Base-by-base conservation (phyloP, 2,888 invertebrate genomes). In the Lepeophtheirus nordmannii region DNA sequence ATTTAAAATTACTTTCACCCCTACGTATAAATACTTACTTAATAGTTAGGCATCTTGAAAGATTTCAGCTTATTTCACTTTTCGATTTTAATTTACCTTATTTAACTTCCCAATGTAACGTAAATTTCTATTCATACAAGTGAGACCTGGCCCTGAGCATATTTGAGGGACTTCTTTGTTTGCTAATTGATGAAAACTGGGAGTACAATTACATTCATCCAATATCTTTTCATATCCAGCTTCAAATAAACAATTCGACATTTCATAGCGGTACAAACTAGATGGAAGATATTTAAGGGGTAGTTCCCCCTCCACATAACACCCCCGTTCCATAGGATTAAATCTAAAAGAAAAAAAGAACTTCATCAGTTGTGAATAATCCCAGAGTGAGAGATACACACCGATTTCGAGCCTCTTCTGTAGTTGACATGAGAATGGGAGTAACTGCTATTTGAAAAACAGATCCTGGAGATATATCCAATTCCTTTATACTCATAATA, bases 191-290 rank as follows among this genome's bases (percentile, higher is more conserved):
- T 66, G 66, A 41, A 66, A 66, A 60, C 66, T 66, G 1, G 66
- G 66, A n/a, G 66, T 61, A 41, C 66, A 66, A 38, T 66, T 40
- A 58, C 66, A 66, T 30, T 39, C 30, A 10, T 60, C 40, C 17
- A 66, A 30, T 11, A 66, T 60, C 30, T 58, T 30, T 30, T 66
- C 66, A 53, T 66, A 66, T 30, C 58, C 66, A 7, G 66, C 66
- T 46, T 66, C 66, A 46, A 66, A 65, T 17, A 66, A 41, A 53
- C 66, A 66, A 46, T 66, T 66, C 17, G 66, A 66, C 66, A 66
- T 66, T 40, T 66, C 66, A 37, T 66, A 66, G 10, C 66, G 38
- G 46, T 66, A 66, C 20, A 66, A 37, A 12, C 12, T 66, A 23
- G 66, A 66, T 12, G 66, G 66, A 37, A 66, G 53, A 60, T 66